Percentiles rank a stretch among this genome's conserved stretches.
Evolutionary conservation across 2,113 vertebrate species (phyloP).

Genomic region (Oncorhynchus nerka): DNA sequence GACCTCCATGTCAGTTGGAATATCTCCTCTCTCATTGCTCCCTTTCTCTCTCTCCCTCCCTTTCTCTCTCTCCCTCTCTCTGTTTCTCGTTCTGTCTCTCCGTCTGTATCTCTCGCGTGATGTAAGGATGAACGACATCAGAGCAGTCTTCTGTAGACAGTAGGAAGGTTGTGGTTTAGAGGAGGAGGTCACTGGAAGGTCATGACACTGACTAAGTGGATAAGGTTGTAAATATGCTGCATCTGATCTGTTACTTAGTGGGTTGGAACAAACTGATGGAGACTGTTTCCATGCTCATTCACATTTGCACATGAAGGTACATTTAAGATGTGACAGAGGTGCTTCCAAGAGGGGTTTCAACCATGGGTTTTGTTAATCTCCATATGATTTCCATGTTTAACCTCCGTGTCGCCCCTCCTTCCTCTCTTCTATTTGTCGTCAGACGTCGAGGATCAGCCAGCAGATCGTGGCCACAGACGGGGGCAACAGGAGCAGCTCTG

Average conservation of each 20-base stretch:
- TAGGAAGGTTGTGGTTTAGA: neutral
- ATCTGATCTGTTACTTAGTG: too few species aligned
- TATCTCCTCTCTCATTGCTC: neutral
- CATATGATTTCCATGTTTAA: too few species aligned
- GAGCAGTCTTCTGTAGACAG: neutral
- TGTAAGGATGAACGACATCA: too few species aligned
- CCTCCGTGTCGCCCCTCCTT: neutral
- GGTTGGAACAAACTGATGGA: neutral
- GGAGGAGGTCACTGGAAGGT: neutral
- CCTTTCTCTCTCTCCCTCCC: constrained; percentile 1
- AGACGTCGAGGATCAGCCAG: constrained; percentile 74
- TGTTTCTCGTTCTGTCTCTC: neutral
- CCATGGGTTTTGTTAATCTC: neutral
- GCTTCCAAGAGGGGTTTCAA: neutral
- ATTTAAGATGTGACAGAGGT: neutral
- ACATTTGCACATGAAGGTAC: too few species aligned
- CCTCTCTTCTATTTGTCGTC: neutral
- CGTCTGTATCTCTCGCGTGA: neutral
- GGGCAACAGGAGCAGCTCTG: constrained; percentile 81
- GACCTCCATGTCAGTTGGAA: neutral
- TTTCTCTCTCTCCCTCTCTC: neutral
- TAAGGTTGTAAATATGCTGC: neutral
- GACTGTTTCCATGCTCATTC: neutral
- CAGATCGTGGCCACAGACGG: constrained; percentile 82
- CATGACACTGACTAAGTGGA: neutral